These are phyloP conservation scores for Lasiurus borealis DNA, from an alignment of 2,113 vertebrate species.

Conservation along the genomic window DNA sequence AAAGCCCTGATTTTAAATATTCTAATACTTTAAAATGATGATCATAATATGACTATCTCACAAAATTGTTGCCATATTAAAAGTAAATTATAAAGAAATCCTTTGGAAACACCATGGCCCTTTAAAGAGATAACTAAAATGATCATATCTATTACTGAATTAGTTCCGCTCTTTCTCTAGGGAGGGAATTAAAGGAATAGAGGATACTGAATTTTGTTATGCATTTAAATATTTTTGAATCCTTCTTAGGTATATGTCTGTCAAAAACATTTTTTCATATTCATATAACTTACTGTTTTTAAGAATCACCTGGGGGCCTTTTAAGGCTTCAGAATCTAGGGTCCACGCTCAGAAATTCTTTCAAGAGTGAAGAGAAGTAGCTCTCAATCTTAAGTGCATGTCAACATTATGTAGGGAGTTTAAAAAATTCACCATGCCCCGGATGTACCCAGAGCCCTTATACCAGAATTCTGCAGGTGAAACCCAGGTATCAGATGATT, in stretches of 20 bases:
- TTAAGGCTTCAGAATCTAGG: background rate
- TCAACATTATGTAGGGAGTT: background rate
- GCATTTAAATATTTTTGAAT: background rate
- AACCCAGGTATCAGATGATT: background rate
- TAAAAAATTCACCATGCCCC: background rate
- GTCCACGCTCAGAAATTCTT: background rate
- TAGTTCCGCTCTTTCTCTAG: background rate
- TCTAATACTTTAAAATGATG: background rate
- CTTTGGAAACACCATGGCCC: background rate
- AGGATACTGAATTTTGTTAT: slow-evolving; percentile 16
- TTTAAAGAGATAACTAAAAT: background rate
- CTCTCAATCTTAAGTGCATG: background rate
- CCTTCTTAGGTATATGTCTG: background rate
- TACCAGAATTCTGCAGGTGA: background rate
- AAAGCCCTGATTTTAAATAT: background rate
- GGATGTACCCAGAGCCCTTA: fast-evolving
- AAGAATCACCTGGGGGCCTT: background rate
- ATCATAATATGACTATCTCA: background rate
- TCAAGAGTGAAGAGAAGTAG: background rate
- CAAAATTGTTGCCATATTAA: background rate
- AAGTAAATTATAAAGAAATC: slow-evolving; percentile 34
- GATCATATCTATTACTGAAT: background rate
- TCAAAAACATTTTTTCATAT: background rate
- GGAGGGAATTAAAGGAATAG: background rate
- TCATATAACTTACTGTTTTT: background rate